Evolutionary conservation across 2,797 vertebrate genomes (phyloP), one percentile per base, ranked within the genome.

Genomic region (Lepidocolaptes lacrymiger): DNA sequence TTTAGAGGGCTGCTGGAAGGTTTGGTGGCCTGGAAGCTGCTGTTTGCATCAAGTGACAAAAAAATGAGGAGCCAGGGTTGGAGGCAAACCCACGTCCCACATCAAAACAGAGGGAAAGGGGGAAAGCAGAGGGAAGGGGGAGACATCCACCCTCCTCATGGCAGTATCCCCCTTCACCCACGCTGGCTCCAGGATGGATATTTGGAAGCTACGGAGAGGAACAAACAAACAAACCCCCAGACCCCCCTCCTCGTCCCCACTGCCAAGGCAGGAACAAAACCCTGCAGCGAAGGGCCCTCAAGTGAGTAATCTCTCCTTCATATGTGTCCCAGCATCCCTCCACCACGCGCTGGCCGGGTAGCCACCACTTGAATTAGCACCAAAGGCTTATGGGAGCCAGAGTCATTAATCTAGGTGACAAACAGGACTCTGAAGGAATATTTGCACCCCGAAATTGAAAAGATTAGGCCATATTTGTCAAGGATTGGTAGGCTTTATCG

Each of bases 391-490:
- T 99, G 99, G 99, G 98, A 98, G 98, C 98, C 98, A 98, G 98
- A 98, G 98, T 99, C 99, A 99, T 99, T 99, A 99, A 99, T 99
- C 99, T 99, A 99, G 98, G 98, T 99, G 99, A 99, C 99, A 99
- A 99, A 99, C 99, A 99, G 98, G 98, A 98, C 99, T 99, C 99
- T 98, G 99, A 99, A 99, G 99, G 99, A 99, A 99, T 99, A 99
- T 99, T 99, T 99, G 99, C 99, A 99, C 99, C 99, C 98, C 99
- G 98, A 99, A 99, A 99, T 99, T 99, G 99, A 99, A 99, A 99
- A 99, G 99, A 99, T 99, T 99, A 99, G 99, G 99, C 99, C 98
- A 99, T 99, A 99, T 99, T 99, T 99, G 99, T 99, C 98, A 98
- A 99, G 99, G 99, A 99, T 99, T 99, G 99, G 99, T 98, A 98